These are phyloP conservation scores for Corapipo altera DNA, from an alignment of 2,113 vertebrate species.

Conservation along the genomic window DNA sequence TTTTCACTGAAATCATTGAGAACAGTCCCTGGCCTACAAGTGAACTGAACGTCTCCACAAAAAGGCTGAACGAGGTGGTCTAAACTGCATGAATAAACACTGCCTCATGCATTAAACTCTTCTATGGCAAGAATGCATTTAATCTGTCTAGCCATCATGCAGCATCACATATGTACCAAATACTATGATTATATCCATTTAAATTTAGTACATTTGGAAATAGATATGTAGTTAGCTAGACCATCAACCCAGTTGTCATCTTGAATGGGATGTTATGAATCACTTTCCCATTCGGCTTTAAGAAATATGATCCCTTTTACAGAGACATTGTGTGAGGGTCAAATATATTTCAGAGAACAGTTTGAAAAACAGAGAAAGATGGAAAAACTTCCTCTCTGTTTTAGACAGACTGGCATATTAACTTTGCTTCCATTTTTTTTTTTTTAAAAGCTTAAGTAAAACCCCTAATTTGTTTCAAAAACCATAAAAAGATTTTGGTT, in stretches of 20 bases:
- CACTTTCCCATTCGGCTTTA: constrained; percentile 45
- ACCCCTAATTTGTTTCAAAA: constrained; percentile 6
- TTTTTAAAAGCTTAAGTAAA: background rate
- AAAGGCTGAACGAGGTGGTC: background rate
- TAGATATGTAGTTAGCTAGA: constrained; percentile 34
- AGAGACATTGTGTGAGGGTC: background rate
- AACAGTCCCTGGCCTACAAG: background rate
- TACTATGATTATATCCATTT: background rate
- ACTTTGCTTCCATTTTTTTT: background rate
- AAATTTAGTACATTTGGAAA: constrained; percentile 63
- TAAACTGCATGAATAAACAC: background rate
- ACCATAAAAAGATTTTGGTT: constrained; percentile 11
- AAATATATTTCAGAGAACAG: constrained; percentile 6
- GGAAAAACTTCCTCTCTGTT: background rate
- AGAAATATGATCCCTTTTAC: constrained; percentile 35
- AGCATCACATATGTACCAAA: background rate
- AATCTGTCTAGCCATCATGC: background rate
- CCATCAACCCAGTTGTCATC: constrained; percentile 29
- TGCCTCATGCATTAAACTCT: background rate
- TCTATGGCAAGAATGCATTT: constrained; percentile 17
- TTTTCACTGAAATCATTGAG: background rate
- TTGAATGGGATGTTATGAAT: constrained; percentile 48
- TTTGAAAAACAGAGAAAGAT: background rate
- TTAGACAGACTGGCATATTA: background rate
- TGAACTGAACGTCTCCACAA: background rate